Base-by-base conservation (phyloP, 2,797 vertebrate species). In the Coendou prehensilis region DNA sequence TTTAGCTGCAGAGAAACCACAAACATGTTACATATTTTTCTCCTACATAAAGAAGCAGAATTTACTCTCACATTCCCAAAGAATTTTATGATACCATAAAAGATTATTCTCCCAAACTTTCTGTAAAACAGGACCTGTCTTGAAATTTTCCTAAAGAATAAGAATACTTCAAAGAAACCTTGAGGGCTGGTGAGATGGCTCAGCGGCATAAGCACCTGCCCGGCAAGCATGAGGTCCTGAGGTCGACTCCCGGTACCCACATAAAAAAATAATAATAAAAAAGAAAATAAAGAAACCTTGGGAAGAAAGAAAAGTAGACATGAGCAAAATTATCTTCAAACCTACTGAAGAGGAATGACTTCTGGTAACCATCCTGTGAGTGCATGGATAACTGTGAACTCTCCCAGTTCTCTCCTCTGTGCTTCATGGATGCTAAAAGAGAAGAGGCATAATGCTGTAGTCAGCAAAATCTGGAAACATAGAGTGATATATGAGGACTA, bases 321-420 rank as follows among this genome's bases (percentile, higher is more conserved):
- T 33, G 26, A 95, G 52, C n/a, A 97, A 56, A 75, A 93, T 95
- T 89, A 94, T 13, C 45, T 52, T 91, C 73, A 76, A 97, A 97
- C 99, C 98, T 99, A 99, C 99, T 98, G 98, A 67, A 99, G 97
- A 67, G 99, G 98, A 97, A 98, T 99, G 93, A 99, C 97, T 98
- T 99, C 99, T 59, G 99, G 99, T 95, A 99, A 98, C 99, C 99
- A 99, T 86, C 99, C 99, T 17, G 99, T 99, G 92, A 99, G 99
- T 23, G 98, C 97, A 20, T 99, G 99, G 30, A 99, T 97, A 95
- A 99, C 98, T 45, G 99, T 99, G 97, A 99, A 99, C 64, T 99
- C 99, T 5, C 98, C 99, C 82, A 99, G 95, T 93, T 99, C 99
- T 95, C 98, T 98, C 89, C 92, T 98, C 69, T 96, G 94, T 81